Evolutionary conservation across 2,113 vertebrate genomes (phyloP).

Genomic region (Lagopus leucura): DNA sequence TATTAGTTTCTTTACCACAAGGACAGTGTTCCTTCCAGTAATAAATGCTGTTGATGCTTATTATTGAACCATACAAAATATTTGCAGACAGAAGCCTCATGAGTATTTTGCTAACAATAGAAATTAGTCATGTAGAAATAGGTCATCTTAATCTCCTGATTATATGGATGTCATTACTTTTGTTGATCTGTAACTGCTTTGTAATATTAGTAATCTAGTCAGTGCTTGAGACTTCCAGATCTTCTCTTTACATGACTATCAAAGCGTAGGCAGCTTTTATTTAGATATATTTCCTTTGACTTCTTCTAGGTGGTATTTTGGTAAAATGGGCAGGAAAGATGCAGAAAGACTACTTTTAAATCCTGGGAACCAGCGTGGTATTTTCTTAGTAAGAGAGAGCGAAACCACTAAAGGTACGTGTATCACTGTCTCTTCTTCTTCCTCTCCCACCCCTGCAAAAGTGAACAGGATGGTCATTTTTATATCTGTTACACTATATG

Average conservation of each 20-base stretch:
- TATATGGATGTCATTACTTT: not conserved
- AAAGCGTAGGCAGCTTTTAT: not conserved
- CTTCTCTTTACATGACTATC: not conserved
- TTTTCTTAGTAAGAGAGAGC: slow-evolving; percentile 95
- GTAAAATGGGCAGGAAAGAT: slow-evolving; percentile 99
- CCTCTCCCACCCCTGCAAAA: not conserved
- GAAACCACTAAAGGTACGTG: slow-evolving; percentile 98
- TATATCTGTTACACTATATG: not conserved
- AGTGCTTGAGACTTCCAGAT: not conserved
- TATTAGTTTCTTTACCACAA: not conserved
- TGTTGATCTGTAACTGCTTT: not conserved
- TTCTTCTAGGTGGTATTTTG: slow-evolving; percentile 95
- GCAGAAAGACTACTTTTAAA: slow-evolving; percentile 94
- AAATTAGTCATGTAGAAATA: not conserved
- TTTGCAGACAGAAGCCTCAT: not conserved
- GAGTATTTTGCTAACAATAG: not conserved
- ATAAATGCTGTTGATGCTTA: not conserved
- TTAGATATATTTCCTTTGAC: slow-evolving; percentile 2
- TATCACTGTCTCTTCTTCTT: not conserved
- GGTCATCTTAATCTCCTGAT: not conserved
- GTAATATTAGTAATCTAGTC: not conserved
- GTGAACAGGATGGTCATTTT: not conserved
- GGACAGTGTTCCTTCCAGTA: not conserved
- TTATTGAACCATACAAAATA: not conserved
- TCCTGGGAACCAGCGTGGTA: slow-evolving; percentile 93